These are phyloP conservation scores for Campoplex capitator DNA, from an alignment of 2,888 invertebrate species.

Conservation along the genomic window DNA sequence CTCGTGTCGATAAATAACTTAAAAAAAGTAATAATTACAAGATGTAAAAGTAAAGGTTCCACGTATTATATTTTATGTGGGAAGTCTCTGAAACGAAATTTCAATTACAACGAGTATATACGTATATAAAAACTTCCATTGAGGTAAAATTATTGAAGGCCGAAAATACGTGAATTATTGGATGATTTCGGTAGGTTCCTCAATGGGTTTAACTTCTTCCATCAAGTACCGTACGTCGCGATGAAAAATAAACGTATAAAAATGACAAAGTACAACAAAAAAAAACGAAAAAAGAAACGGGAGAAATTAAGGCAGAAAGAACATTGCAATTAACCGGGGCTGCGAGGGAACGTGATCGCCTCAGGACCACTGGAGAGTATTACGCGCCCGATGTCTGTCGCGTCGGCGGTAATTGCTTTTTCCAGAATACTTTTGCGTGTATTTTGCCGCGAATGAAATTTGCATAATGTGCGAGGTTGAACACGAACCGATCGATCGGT, in stretches of 20 bases:
- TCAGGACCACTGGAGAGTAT: slow-evolving; percentile 67
- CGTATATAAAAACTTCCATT: slow-evolving; percentile 19
- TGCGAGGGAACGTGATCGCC: slow-evolving; percentile 64
- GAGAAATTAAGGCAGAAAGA: slow-evolving; percentile 64
- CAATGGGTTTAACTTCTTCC: slow-evolving; percentile 55
- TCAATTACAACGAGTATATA: slow-evolving; percentile 19
- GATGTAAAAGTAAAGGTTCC: slow-evolving; percentile 5
- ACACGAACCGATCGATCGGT: slow-evolving; percentile 83
- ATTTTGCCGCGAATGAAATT: slow-evolving; percentile 78
- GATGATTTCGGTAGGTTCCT: slow-evolving; percentile 48
- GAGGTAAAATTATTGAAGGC: slow-evolving; percentile 32
- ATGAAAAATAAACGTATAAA: slow-evolving; percentile 14
- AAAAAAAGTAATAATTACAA: slow-evolving; percentile 33
- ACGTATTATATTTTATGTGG: slow-evolving; percentile 19
- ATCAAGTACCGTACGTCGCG: slow-evolving; percentile 45
- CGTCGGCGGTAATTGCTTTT: slow-evolving; percentile 83
- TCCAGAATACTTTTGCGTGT: slow-evolving; percentile 83
- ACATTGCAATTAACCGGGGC: slow-evolving; percentile 81
- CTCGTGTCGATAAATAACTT: slow-evolving; percentile 41
- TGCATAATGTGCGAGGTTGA: slow-evolving; percentile 83
- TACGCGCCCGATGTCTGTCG: slow-evolving; percentile 77
- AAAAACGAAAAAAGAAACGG: slow-evolving; percentile 15
- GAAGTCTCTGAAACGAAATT: slow-evolving; percentile 41
- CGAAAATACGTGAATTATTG: slow-evolving; percentile 62
- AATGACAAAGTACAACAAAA: slow-evolving; percentile 34